Evolutionary conservation across 2,797 vertebrate genomes (phyloP).

Genomic region (Premnoplex brunnescens): DNA sequence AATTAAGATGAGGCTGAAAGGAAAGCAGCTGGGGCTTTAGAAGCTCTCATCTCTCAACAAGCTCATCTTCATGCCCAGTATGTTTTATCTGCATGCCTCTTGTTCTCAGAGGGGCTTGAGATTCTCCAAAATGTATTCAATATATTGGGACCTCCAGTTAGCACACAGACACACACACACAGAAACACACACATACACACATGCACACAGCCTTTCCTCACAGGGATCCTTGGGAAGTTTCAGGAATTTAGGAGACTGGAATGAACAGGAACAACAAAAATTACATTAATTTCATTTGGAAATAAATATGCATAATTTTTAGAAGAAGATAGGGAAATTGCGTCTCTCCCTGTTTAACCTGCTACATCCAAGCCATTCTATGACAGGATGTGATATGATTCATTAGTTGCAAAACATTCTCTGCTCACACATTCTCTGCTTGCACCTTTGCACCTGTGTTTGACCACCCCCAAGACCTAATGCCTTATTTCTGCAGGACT

Average conservation of each 20-base stretch:
- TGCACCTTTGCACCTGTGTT: background rate
- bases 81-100: slow-evolving; percentile 12
- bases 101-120: background rate
- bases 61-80: background rate
- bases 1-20: slow-evolving; percentile 34
- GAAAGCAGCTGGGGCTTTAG: slow-evolving; percentile 26
- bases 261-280: background rate
- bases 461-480: background rate
- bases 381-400: background rate
- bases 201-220: background rate
- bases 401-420: background rate
- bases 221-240: background rate
- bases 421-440: background rate
- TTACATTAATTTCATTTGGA: background rate
- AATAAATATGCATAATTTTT: background rate
- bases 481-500: background rate
- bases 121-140: background rate
- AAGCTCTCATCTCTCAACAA: background rate
- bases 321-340: background rate
- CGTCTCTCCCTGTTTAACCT: background rate
- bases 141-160: background rate
- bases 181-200: too few relatives aligned
- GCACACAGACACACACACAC: background rate
- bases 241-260: background rate
- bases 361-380: background rate